These are phyloP conservation scores for Clamator glandarius DNA, from an alignment of 2,797 vertebrate genomes.

Conservation along the genomic window DNA sequence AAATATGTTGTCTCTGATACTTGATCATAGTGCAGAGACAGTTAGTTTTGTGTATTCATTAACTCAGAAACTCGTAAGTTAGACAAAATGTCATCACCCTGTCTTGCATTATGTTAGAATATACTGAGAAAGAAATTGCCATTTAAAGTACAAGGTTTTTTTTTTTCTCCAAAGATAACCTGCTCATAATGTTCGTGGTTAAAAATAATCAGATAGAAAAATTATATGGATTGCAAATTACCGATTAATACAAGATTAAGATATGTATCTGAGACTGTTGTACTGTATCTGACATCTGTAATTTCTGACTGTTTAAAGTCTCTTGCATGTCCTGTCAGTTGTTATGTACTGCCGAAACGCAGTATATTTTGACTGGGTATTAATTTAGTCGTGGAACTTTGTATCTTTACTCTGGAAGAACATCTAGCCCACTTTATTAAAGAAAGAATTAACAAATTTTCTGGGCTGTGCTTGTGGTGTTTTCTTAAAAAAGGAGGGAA, in stretches of 20 bases:
- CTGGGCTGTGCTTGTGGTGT: background rate
- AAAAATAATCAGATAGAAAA: constrained; percentile 18
- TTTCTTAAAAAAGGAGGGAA: background rate
- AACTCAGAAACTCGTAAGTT: background rate
- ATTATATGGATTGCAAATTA: background rate
- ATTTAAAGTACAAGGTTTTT: constrained; percentile 11
- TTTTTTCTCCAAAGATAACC: background rate
- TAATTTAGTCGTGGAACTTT: constrained; percentile 17
- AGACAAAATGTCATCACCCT: background rate
- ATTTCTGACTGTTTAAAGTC: background rate
- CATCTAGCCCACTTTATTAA: constrained; percentile 59
- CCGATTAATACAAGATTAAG: background rate
- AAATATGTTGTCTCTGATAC: constrained; percentile 11
- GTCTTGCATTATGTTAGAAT: constrained; percentile 18
- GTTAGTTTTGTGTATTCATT: background rate
- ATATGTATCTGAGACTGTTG: constrained; percentile 3
- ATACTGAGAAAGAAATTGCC: background rate
- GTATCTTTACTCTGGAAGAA: constrained; percentile 44
- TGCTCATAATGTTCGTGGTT: constrained; percentile 1
- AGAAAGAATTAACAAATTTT: constrained; percentile 32
- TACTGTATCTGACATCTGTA: background rate
- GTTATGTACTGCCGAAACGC: constrained; percentile 33
- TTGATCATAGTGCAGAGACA: background rate
- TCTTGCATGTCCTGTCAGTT: constrained; percentile 37
- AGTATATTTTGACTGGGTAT: constrained; percentile 37